Evolutionary conservation across 2,888 invertebrate species (phyloP).

Genomic region (Sussaba pulchella): DNA sequence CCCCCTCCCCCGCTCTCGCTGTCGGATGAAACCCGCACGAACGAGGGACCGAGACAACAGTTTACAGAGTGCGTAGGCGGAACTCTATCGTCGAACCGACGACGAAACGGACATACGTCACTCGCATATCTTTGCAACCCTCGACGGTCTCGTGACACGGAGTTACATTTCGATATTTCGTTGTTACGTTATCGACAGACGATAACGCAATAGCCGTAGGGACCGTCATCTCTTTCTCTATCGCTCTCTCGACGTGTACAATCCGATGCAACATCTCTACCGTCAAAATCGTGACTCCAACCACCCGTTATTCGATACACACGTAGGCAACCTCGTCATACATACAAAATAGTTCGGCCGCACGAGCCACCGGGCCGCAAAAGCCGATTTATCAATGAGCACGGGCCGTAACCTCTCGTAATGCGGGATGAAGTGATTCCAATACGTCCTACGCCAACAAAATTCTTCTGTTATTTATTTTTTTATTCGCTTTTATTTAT

Average conservation of each 20-base stretch:
- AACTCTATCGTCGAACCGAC: constrained; percentile 24
- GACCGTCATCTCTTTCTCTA: constrained; percentile 43
- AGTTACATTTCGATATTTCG: constrained; percentile 67
- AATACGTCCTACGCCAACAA: background rate
- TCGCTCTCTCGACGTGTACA: background rate
- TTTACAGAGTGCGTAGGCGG: constrained; percentile 4
- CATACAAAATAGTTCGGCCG: constrained; percentile 49
- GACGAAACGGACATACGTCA: constrained; percentile 67
- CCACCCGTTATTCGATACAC: constrained; percentile 46
- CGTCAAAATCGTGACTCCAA: constrained; percentile 37
- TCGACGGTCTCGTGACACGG: constrained; percentile 60
- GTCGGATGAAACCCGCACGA: background rate
- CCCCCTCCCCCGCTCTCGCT: constrained; percentile 1
- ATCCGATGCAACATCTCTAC: constrained; percentile 18
- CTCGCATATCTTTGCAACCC: constrained; percentile 66
- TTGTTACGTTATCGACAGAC: constrained; percentile 49
- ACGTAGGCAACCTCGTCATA: constrained; percentile 33
- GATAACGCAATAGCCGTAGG: constrained; percentile 63
- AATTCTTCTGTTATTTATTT: background rate
- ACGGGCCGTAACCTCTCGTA: constrained; percentile 2
- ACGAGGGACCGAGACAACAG: constrained; percentile 12
- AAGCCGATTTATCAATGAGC: constrained; percentile 56
- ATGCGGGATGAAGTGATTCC: constrained; percentile 31
- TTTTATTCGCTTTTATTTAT: too few relatives aligned
- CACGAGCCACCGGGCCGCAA: constrained; percentile 46